A percentile compares a stretch with the other conserved stretches of the same genome.
Evolutionary conservation across 2,113 vertebrate genomes (phyloP).

Genomic region (Penelope pileata): DNA sequence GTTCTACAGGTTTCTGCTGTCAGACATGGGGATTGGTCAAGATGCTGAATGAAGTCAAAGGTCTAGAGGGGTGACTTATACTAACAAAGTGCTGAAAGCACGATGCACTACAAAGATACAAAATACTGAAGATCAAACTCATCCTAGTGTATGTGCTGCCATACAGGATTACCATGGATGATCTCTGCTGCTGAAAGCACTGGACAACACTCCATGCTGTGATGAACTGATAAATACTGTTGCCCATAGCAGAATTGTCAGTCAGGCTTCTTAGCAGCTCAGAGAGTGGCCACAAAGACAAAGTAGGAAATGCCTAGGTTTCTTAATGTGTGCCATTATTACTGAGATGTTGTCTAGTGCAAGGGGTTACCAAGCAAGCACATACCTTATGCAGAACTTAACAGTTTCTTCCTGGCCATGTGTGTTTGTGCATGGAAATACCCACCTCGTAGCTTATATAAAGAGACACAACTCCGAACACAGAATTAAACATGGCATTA

Average conservation of each 20-base stretch:
- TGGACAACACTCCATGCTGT: background rate
- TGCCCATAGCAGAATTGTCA: background rate
- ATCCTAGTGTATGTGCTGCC: background rate
- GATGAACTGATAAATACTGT: background rate
- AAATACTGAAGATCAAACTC: background rate
- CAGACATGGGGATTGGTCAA: rapidly evolving
- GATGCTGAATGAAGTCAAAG: background rate
- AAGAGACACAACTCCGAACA: background rate
- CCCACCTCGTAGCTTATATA: background rate
- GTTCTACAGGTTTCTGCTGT: background rate
- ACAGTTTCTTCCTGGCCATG: background rate
- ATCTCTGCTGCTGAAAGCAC: background rate
- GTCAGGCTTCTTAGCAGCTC: background rate
- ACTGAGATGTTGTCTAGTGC: background rate
- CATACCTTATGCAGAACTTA: background rate
- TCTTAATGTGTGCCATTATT: background rate
- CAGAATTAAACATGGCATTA: background rate
- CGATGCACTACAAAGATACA: background rate
- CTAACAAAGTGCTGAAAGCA: background rate
- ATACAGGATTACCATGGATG: background rate
- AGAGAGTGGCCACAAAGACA: background rate
- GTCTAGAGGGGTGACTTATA: background rate
- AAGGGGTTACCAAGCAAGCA: background rate
- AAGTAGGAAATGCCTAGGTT: background rate
- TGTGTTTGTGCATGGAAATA: background rate